Evolutionary conservation across 2,888 invertebrate species (phyloP), one percentile per base, ranked within the genome.

Genomic region (Gastracanthus pulcherrimus): DNA sequence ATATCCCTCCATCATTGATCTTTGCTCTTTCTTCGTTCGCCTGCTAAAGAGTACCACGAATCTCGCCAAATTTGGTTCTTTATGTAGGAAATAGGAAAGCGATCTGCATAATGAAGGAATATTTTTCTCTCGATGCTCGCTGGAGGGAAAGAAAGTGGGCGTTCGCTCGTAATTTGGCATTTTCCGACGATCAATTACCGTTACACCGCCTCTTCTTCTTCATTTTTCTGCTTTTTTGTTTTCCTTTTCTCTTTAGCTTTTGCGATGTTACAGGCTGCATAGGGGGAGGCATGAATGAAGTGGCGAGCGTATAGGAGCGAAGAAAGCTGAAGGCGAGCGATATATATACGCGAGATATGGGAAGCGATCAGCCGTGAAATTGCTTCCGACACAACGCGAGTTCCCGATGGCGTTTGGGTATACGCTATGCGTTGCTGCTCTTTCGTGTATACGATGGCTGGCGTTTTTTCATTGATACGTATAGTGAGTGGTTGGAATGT

Each of bases 341-440:
- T 62, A 31, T 64, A n/a, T n/a, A n/a, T n/a, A n/a, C n/a, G n/a
- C n/a, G n/a, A n/a, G n/a, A n/a, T 69, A 60, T 6, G 16, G 34
- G 11, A 60, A 41, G 58, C 58, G 58, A 76, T 69, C 58, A 60
- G 11, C 23, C 34, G 45, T 64, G 55, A 67, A 67, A 76, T 76
- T 76, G 58, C 67, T 76, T 69, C 41, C 23, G 55, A 51, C 41
- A 29, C n/a, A 75, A 67, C 55, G 11, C 1, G 38, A 36, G 11
- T 60, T 34, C 34, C 23, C 34, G 9, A 51, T 11, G 7, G 19
- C 23, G 64, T n/a, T 16, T 26, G 2, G 29, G 45, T 2, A 11
- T 3, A 29, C 5, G 9, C n/a, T 67, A 13, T 31, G 7, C 31
- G 34, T 62, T 36, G 34, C 62, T n/a, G n/a, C n/a, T n/a, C n/a